Percentiles rank a stretch among this genome's conserved stretches.
Evolutionary conservation across 2,888 invertebrate genomes (phyloP).

Genomic region (Axea sp.): DNA sequence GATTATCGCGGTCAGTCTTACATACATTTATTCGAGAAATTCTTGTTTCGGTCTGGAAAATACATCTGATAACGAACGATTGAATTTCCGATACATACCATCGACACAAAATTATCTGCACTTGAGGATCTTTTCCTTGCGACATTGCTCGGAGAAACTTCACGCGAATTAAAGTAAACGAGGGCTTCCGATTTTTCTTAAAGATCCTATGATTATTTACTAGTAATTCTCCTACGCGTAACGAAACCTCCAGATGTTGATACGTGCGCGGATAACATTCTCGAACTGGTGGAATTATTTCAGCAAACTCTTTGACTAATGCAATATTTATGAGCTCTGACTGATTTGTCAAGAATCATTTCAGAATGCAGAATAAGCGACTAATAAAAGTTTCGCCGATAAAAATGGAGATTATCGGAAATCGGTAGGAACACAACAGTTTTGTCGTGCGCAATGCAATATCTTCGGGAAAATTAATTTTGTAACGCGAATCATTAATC

Average conservation of each 20-base stretch:
- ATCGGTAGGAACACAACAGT: conserved; percentile 3
- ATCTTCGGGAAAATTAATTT: conserved; percentile 16
- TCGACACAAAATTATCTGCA: too few relatives aligned
- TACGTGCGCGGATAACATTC: conserved; percentile 5
- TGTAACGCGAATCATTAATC: conserved; percentile 28
- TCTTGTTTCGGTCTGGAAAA: too few relatives aligned
- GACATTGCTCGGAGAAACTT: too few relatives aligned
- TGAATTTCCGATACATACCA: too few relatives aligned
- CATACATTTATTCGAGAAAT: too few relatives aligned
- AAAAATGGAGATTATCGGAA: conserved; percentile 22
- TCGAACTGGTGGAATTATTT: conserved; percentile 9
- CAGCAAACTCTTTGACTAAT: neutral
- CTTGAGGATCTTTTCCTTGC: too few relatives aligned
- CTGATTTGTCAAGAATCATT: conserved; percentile 27
- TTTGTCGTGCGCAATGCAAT: neutral
- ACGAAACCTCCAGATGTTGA: conserved; percentile 2
- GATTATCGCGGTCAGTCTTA: too few relatives aligned
- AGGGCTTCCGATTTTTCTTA: too few relatives aligned
- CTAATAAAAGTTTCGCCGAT: conserved; percentile 13
- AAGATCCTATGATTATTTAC: too few relatives aligned
- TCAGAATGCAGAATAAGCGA: conserved; percentile 1
- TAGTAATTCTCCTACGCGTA: neutral
- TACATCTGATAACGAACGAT: too few relatives aligned
- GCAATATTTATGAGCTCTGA: conserved; percentile 29
- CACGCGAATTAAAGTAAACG: too few relatives aligned